Conservation (phyloP, 2,888 invertebrate genomes). For the Bedellia somnulentella region DNA sequence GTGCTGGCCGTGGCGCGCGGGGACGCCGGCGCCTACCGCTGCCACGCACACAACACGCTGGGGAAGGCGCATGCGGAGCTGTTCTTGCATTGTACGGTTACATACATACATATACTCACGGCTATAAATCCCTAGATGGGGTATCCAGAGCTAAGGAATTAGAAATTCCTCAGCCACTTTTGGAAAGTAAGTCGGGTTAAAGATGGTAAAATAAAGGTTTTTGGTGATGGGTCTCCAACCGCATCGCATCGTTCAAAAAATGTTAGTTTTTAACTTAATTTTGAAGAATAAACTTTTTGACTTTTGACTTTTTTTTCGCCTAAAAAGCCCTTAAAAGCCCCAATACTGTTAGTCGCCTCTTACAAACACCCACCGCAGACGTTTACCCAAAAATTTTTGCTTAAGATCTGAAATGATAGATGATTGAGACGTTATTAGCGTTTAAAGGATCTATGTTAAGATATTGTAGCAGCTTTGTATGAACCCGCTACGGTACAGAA, state of each 20-base stretch:
- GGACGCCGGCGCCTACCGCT: slow-evolving; percentile 70
- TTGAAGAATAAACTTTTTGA: too few species aligned
- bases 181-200: too few species aligned
- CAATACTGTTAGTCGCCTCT: too few species aligned
- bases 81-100: slow-evolving; percentile 65
- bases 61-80: slow-evolving; percentile 70
- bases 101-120: too few species aligned
- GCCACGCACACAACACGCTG: slow-evolving; percentile 66
- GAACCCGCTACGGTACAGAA: too few species aligned
- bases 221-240: not conserved
- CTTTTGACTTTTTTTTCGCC: not conserved
- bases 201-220: too few species aligned
- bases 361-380: too few species aligned
- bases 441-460: not conserved
- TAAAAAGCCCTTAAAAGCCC: too few species aligned
- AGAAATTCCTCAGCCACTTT: too few species aligned
- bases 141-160: too few species aligned
- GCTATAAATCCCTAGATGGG: too few species aligned
- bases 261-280: too few species aligned
- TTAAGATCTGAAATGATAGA: not conserved
- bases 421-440: not conserved
- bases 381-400: not conserved
- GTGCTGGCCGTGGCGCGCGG: slow-evolving; percentile 56
- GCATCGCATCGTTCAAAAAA: not conserved
- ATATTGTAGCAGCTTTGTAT: not conserved